phyloP scores from a whole-genome alignment of 2,113 vertebrate species.

The Sorex fumeus region DNA sequence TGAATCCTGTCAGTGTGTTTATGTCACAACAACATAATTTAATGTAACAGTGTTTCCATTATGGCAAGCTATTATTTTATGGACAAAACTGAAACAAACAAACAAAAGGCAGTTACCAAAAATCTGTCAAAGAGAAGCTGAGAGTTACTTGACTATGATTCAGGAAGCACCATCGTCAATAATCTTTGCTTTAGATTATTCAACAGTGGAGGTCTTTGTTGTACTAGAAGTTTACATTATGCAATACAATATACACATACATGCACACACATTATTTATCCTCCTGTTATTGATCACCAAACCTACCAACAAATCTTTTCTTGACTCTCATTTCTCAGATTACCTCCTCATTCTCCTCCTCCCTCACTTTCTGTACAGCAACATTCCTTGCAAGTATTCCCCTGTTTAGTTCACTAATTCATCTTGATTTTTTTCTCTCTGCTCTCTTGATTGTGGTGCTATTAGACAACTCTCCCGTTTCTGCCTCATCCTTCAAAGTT shows the following conservation, averaged over 20 bases:
- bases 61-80: conserved; percentile 22
- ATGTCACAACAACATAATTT: conserved; percentile 25
- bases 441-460: background rate
- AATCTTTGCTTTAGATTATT: background rate
- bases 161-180: background rate
- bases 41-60: background rate
- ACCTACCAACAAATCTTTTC: background rate
- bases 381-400: background rate
- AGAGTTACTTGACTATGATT: background rate
- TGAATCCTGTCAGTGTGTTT: background rate
- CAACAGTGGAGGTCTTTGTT: background rate
- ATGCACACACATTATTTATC: background rate
- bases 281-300: background rate
- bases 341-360: background rate
- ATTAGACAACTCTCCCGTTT: background rate
- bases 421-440: background rate
- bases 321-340: background rate
- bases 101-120: background rate
- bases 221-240: background rate
- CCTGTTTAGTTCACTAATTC: background rate
- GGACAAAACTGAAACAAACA: background rate
- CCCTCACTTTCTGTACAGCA: background rate
- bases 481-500: background rate
- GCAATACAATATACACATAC: background rate
- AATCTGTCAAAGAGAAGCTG: background rate